phyloP scores from a whole-genome alignment of 2,888 invertebrate genomes.

The Pristionchus arcanus region DNA sequence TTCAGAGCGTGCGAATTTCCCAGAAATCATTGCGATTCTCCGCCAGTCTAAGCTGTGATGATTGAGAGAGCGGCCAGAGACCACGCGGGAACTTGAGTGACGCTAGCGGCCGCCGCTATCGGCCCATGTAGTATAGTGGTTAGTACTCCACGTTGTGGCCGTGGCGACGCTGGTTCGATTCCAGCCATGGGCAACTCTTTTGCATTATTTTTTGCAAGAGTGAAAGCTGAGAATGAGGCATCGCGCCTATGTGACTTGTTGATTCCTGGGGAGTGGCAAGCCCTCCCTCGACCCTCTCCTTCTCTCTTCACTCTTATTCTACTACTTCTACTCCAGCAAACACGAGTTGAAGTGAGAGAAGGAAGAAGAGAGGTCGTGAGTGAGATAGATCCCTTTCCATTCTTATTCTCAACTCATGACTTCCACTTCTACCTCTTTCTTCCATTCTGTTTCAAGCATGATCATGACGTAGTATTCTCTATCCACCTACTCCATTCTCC shows the following conservation, averaged over 20 bases:
- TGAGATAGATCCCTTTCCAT: constrained; percentile 12
- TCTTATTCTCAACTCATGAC: neutral
- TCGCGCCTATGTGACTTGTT: constrained; percentile 33
- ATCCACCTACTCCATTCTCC: constrained; percentile 8
- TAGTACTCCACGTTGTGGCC: constrained; percentile 76
- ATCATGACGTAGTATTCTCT: neutral
- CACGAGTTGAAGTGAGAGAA: constrained; percentile 31
- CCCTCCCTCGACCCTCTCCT: neutral
- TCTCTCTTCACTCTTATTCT: constrained; percentile 29
- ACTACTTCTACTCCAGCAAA: constrained; percentile 50
- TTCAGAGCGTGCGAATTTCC: constrained; percentile 7
- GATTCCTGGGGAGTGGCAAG: constrained; percentile 26
- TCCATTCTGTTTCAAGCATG: neutral
- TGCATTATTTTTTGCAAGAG: neutral
- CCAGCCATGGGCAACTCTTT: constrained; percentile 58
- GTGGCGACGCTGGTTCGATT: constrained; percentile 73
- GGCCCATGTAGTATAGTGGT: constrained; percentile 70
- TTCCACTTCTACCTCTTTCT: neutral
- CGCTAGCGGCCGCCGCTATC: neutral
- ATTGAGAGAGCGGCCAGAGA: constrained; percentile 29
- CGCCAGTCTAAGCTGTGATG: constrained; percentile 17
- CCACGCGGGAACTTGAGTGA: constrained; percentile 32
- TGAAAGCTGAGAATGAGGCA: neutral
- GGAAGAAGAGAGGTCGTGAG: neutral
- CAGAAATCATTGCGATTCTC: constrained; percentile 16